phyloP scores from a whole-genome alignment of 2,797 vertebrate species.

The Chloroceryle inda region DNA sequence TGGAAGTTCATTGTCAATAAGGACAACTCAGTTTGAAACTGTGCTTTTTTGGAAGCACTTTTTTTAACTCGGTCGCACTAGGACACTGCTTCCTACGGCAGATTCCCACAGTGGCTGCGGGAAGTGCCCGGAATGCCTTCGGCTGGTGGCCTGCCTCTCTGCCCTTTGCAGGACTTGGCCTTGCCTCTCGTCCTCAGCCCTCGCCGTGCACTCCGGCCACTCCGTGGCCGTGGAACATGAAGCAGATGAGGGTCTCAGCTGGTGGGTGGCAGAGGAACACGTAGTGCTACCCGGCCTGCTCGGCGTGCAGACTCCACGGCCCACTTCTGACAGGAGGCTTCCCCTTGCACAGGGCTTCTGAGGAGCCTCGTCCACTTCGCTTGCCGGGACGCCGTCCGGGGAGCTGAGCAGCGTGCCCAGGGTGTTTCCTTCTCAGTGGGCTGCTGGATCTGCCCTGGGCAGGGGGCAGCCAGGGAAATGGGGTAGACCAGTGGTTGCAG shows the following conservation, averaged over 20 bases:
- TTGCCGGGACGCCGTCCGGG: rapidly evolving
- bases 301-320: neutral
- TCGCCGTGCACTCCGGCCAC: rapidly evolving
- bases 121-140: neutral
- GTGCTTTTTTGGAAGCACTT: neutral
- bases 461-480: neutral
- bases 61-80: neutral
- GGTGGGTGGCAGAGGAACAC: neutral
- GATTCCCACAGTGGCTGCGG: neutral
- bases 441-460: neutral
- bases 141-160: neutral
- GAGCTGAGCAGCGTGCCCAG: too few relatives aligned
- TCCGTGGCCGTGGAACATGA: neutral
- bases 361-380: neutral
- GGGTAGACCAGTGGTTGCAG: neutral
- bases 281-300: too few relatives aligned
- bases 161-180: neutral
- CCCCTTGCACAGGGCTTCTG: neutral
- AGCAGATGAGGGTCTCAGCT: neutral
- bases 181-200: neutral
- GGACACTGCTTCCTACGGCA: neutral
- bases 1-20: neutral
- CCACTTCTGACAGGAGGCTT: neutral
- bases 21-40: neutral
- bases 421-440: neutral